Percentiles rank a stretch among this genome's conserved stretches.
Conservation (phyloP, 2,113 vertebrate genomes). For the Suncus etruscus region DNA sequence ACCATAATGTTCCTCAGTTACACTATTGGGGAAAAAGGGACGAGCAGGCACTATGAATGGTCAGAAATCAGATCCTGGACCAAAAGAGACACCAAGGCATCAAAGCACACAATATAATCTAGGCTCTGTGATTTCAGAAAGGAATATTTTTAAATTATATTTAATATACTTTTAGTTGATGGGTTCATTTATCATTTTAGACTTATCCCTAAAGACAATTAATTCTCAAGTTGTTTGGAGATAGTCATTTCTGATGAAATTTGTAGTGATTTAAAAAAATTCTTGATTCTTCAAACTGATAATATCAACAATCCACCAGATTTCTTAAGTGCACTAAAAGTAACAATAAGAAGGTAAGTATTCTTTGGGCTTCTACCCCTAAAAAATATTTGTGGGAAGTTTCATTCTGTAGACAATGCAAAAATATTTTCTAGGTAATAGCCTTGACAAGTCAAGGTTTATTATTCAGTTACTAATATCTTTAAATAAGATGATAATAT, state of each 20-base stretch:
- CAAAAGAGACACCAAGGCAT: not conserved
- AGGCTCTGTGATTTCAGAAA: not conserved
- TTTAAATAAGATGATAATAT: not conserved
- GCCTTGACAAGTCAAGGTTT: not conserved
- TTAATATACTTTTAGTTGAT: not conserved
- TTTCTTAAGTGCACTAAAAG: not conserved
- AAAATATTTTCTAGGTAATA: not conserved
- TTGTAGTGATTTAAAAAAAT: not conserved
- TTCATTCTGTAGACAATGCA: not conserved
- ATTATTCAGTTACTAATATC: not conserved
- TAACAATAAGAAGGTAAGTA: not conserved
- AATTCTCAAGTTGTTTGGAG: not conserved
- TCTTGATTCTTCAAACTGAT: slow-evolving; percentile 10
- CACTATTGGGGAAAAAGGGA: not conserved
- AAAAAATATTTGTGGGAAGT: not conserved
- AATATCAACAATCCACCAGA: not conserved
- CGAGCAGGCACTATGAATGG: not conserved
- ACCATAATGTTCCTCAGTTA: not conserved
- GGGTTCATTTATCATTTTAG: not conserved
- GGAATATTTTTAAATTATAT: not conserved
- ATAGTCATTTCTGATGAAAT: too few species aligned
- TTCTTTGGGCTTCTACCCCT: not conserved
- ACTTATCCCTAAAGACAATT: not conserved
- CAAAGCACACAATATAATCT: not conserved
- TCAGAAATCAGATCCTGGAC: not conserved